A percentile compares a stretch with the other conserved stretches of the same genome.
Conservation (phyloP, 2,797 vertebrate genomes). For the Cynopterus sphinx region DNA sequence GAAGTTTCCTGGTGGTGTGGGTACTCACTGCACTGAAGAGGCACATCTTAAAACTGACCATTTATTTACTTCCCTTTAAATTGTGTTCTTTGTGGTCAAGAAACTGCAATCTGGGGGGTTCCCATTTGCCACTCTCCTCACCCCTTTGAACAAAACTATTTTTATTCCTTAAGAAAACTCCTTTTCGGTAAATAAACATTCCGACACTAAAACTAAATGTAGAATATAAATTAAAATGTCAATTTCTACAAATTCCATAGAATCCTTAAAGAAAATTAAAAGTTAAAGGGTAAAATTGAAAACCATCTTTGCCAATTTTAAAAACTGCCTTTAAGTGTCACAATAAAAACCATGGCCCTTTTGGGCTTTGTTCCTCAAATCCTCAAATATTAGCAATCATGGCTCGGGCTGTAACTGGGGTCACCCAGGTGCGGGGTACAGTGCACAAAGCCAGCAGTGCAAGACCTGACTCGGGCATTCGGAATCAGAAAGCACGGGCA, state of each 20-base stretch:
- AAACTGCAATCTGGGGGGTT: not conserved
- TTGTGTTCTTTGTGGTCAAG: not conserved
- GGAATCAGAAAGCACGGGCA: not conserved
- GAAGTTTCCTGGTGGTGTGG: not conserved
- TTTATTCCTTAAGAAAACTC: not conserved
- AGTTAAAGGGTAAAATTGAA: not conserved
- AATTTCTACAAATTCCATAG: not conserved
- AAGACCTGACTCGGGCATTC: not conserved
- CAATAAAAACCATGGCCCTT: slow-evolving; percentile 1
- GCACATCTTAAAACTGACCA: too few species aligned
- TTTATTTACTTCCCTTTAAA: not conserved
- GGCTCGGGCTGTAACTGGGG: too few species aligned
- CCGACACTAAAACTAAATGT: not conserved
- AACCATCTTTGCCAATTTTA: not conserved
- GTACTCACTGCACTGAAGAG: not conserved
- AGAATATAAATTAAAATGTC: not conserved
- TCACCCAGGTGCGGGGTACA: fast-evolving
- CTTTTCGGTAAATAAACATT: not conserved
- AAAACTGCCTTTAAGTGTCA: not conserved
- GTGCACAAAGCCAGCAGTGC: too few species aligned
- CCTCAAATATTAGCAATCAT: not conserved
- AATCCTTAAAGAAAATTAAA: not conserved
- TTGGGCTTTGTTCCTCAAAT: not conserved
- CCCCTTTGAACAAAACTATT: not conserved
- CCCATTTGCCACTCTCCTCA: not conserved